Evolutionary conservation across 2,888 invertebrate species (phyloP).

Genomic region (Tortrix viridana): DNA sequence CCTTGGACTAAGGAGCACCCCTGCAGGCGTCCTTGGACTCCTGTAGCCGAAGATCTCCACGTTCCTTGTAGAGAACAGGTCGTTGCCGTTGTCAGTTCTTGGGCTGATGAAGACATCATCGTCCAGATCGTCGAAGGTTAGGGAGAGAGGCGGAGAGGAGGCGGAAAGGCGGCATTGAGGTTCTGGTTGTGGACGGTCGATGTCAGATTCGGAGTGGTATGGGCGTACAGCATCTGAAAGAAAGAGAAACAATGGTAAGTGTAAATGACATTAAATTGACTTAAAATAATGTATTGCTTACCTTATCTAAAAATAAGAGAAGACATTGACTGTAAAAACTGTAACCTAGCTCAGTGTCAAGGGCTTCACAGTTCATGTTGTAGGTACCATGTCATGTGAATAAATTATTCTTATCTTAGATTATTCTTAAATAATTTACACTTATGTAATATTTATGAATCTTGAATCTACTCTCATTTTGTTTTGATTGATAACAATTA

Average conservation of each 20-base stretch:
- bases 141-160: conserved; percentile 68
- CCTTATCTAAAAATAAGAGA: no score
- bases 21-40: conserved; percentile 72
- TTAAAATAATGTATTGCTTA: no score
- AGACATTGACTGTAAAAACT: no score
- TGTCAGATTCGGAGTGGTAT: conserved; percentile 71
- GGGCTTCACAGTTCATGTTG: no score
- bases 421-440: no score
- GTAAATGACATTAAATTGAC: neutral
- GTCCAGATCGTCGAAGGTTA: conserved; percentile 74
- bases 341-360: no score
- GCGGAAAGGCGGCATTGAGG: conserved; percentile 67
- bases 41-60: conserved; percentile 74
- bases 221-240: conserved; percentile 66
- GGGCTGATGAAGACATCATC: conserved; percentile 78
- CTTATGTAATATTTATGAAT: no score
- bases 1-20: conserved; percentile 71
- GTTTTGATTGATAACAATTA: no score
- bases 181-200: conserved; percentile 56
- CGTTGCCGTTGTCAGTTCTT: conserved; percentile 64
- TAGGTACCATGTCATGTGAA: no score
- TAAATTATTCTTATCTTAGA: no score
- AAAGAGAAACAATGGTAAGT: conserved; percentile 24
- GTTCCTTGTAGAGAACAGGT: conserved; percentile 71
- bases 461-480: no score